Conservation (phyloP, 2,797 vertebrate species). For the Poeciliopsis paucimaculata region DNA sequence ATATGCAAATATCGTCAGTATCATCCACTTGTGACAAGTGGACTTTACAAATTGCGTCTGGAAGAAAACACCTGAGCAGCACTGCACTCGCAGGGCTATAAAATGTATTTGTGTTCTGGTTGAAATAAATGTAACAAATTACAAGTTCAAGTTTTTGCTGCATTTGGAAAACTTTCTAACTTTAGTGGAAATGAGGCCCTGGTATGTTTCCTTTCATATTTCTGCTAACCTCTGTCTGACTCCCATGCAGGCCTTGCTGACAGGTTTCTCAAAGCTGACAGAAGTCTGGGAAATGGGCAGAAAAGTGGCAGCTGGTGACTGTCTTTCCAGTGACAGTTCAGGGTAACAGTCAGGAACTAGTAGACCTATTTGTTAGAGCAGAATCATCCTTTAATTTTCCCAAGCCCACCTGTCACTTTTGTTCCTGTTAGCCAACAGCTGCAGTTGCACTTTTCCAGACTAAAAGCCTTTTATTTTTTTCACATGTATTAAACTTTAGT, state of each 20-base stretch:
- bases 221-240: conserved; percentile 2
- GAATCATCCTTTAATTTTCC: conserved; percentile 40
- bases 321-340: conserved; percentile 38
- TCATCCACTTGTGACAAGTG: background rate
- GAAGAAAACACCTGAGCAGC: conserved; percentile 7
- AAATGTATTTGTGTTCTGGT: background rate
- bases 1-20: background rate
- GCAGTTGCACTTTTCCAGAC: conserved; percentile 16
- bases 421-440: conserved; percentile 17
- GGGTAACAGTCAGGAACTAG: conserved; percentile 39
- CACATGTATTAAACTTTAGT: background rate
- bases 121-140: background rate
- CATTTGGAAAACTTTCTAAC: background rate
- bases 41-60: conserved; percentile 1
- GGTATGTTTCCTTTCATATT: conserved; percentile 1
- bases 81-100: background rate
- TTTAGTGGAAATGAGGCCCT: background rate
- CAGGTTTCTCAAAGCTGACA: conserved; percentile 27
- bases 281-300: conserved; percentile 22
- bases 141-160: background rate
- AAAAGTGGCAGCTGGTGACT: conserved; percentile 37
- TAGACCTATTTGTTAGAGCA: conserved; percentile 24
- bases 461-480: conserved; percentile 17
- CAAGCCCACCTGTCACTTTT: conserved; percentile 43
- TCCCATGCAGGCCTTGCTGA: conserved; percentile 14